Evolutionary conservation across 1,140 invertebrate genomes (phyloP), one percentile per base, ranked within the genome.

Genomic region (Nebria ingens): DNA sequence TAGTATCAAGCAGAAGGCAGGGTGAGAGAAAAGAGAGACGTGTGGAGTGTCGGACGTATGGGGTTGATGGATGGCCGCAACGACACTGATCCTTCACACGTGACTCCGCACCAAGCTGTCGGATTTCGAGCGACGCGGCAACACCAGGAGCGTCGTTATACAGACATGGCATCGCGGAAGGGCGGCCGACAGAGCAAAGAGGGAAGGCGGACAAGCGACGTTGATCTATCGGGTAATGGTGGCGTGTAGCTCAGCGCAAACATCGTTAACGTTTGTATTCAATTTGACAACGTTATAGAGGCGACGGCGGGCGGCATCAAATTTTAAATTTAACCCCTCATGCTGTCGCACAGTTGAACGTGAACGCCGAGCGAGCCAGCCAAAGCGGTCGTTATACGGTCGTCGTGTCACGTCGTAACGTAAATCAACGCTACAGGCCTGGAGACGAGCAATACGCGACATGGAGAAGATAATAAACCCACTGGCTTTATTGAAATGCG

Each of bases 71-170:
- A 64, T 64, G 61, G 58, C 56, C 52, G 34, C 50, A 58, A 54
- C 62, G 63, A 64, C 61, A 63, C 61, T 64, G 61, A 64, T 64
- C 61, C 61, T 55, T 59, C 53, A 63, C 61, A 63, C 63, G 63
- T 64, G 61, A 64, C 63, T 62, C 56, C 52, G 56, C 60, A 56
- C 56, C 54, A 58, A 55, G 57, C 56, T 54, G 51, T 49, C 55
- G 59, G 61, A 63, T 64, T 45, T 20, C 17, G 19, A 11, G 40
- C 40, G 40, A 17, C 40, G 40, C 40, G 3, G 25, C 25, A 29
- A 29, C 25, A 29, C 25, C 4, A 29, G n/a, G n/a, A n/a, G 42
- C 42, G 6, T 49, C 42, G 42, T 49, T 49, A 49, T 17, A 17
- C 42, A 4, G 17, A 9, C 42, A 6, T 49, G 17, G 19, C 42